A percentile compares a stretch with the other conserved stretches of the same genome.
Conservation (phyloP, 2,888 invertebrate genomes). For the Acleris literana region DNA sequence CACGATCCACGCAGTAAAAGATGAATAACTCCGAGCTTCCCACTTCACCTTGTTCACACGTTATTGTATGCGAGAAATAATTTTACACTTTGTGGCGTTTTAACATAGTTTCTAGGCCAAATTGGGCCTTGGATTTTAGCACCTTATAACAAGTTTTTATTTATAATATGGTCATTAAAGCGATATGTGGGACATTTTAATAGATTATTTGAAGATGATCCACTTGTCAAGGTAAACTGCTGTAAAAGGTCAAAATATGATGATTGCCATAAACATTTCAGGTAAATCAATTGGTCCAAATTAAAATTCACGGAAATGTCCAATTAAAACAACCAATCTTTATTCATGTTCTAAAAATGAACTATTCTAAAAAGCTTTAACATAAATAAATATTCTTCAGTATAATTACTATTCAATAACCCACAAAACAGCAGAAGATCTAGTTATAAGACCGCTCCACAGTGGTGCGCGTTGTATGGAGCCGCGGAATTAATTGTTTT, state of each 20-base stretch:
- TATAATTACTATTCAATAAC: not conserved
- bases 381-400: not conserved
- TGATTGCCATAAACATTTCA: too few relatives aligned
- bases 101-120: conserved; percentile 12
- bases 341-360: too few relatives aligned
- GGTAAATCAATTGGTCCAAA: too few relatives aligned
- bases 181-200: not conserved
- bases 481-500: too few relatives aligned
- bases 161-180: conserved; percentile 7
- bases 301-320: too few relatives aligned
- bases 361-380: too few relatives aligned
- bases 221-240: conserved; percentile 7
- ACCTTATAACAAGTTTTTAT: conserved; percentile 2
- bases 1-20: too few relatives aligned
- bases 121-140: conserved; percentile 5
- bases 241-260: conserved; percentile 9
- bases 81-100: conserved; percentile 14
- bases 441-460: conserved; percentile 15
- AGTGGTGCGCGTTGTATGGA: too few relatives aligned
- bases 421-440: not conserved
- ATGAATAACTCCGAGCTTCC: too few relatives aligned
- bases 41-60: conserved; percentile 2
- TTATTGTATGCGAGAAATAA: not conserved
- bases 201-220: conserved; percentile 1
- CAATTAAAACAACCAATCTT: too few relatives aligned